Base-by-base conservation (phyloP, 2,113 vertebrate species). In the Muscicapa adusta region DNA sequence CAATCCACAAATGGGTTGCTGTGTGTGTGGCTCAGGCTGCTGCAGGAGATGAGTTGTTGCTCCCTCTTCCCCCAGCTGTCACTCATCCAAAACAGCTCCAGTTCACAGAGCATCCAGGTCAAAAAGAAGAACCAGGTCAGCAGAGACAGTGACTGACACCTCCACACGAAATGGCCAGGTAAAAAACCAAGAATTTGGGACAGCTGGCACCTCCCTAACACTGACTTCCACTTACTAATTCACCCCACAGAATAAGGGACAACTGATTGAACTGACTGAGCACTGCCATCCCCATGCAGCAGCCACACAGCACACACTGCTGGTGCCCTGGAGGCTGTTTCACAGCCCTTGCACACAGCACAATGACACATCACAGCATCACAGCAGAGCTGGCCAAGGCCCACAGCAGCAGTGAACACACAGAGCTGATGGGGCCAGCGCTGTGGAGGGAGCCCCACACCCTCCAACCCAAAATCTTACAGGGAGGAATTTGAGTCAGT, bases 121-220 rank as follows among this genome's bases (percentile, higher is more conserved):
- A n/a, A 38, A 71, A 57, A 72, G 18, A 25, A 40, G 45, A 88
- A 33, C 26, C 43, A 43, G 70, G 73, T 60, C 81, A 82, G 60
- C 70, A 85, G 66, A 91, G 74, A 18, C 2, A 58, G 62, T 8
- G 63, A 45, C 72, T 67, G 76, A 58, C 40, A 73, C 43, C 51
- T 42, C 45, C 36, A 3, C 3, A 2, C n/a, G 72, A 63, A 33
- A 12, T 45, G 0, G 0, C 33, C 0, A 0, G 40, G 29, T 38
- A 70, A 50, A 54, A 26, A 70, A 36, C 29, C 14, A 36, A n/a
- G 42, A 14, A 18, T 7, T 31, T 7, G 3, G 50, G n/a, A 71
- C 74, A 74, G 22, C 18, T 13, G 34, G 40, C 2, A 4, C 26
- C 54, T 67, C 38, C 71, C 81, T 26, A 8, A 53, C 4, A 6